phyloP scores from a whole-genome alignment of 2,113 vertebrate genomes.

The Scortum barcoo region DNA sequence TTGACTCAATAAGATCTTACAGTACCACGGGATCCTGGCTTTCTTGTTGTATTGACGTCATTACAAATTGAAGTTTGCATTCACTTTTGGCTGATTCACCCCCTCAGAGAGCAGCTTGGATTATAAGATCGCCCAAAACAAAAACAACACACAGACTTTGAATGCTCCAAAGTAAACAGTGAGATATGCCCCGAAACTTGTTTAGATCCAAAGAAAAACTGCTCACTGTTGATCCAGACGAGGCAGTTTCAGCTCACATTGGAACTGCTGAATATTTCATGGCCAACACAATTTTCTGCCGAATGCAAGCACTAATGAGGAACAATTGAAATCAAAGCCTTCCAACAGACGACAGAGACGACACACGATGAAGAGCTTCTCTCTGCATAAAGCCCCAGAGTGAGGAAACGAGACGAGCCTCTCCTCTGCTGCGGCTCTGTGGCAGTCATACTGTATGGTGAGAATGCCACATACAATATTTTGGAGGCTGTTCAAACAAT shows the following conservation, averaged over 20 bases:
- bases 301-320: slow-evolving; percentile 62
- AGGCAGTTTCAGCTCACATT: slow-evolving; percentile 32
- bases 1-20: slow-evolving; percentile 7
- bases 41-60: not conserved
- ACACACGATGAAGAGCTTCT: slow-evolving; percentile 34
- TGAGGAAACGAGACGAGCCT: slow-evolving; percentile 2
- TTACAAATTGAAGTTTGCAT: slow-evolving; percentile 40
- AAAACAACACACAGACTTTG: slow-evolving; percentile 31
- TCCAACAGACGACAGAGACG: slow-evolving; percentile 31
- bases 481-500: not conserved
- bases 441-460: not conserved
- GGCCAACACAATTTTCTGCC: slow-evolving; percentile 39
- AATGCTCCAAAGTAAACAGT: slow-evolving; percentile 35
- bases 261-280: slow-evolving; percentile 74
- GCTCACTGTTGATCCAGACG: slow-evolving; percentile 33
- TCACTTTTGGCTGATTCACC: slow-evolving; percentile 15
- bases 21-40: not conserved
- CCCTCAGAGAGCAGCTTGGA: slow-evolving; percentile 28
- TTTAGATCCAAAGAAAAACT: slow-evolving; percentile 52
- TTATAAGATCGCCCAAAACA: slow-evolving; percentile 37
- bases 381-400: slow-evolving; percentile 37
- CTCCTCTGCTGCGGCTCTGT: not conserved
- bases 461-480: not conserved
- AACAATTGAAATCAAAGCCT: slow-evolving; percentile 70
- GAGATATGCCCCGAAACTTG: slow-evolving; percentile 35